Evolutionary conservation across 2,888 invertebrate species (phyloP).

Genomic region (Epsilonema sp.): DNA sequence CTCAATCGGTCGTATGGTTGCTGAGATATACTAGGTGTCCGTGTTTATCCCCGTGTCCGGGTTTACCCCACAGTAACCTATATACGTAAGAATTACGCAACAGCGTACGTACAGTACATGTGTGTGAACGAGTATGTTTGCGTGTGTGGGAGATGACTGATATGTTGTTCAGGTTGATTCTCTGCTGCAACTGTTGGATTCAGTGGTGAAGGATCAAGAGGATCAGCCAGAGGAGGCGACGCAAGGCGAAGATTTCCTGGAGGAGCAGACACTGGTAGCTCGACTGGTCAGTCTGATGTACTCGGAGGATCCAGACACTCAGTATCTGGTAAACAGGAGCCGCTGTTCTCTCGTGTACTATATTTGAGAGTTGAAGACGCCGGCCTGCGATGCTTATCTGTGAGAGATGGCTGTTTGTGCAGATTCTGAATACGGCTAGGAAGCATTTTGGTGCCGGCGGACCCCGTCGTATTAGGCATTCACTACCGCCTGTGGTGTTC

Average conservation of each 20-base stretch:
- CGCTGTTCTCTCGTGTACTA: not conserved
- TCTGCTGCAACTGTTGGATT: conserved; percentile 55
- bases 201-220: conserved; percentile 63
- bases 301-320: conserved; percentile 41
- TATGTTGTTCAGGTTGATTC: conserved; percentile 43
- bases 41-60: no score
- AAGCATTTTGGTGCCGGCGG: conserved; percentile 81
- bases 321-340: conserved; percentile 31
- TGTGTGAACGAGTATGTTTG: conserved; percentile 5
- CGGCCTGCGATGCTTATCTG: not conserved
- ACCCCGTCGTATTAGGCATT: conserved; percentile 61
- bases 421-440: conserved; percentile 66
- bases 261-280: conserved; percentile 75
- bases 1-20: no score
- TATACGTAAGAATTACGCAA: no score
- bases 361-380: not conserved
- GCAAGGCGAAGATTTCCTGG: conserved; percentile 63
- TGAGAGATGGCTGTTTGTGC: conserved; percentile 43
- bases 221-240: conserved; percentile 41
- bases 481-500: conserved; percentile 80
- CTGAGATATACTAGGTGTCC: no score
- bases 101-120: no score
- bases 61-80: no score
- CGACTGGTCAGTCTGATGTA: conserved; percentile 35
- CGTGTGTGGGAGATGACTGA: not conserved